These are phyloP conservation scores for Gorsachius goisagi DNA, from an alignment of 2,113 vertebrate species.

Conservation along the genomic window DNA sequence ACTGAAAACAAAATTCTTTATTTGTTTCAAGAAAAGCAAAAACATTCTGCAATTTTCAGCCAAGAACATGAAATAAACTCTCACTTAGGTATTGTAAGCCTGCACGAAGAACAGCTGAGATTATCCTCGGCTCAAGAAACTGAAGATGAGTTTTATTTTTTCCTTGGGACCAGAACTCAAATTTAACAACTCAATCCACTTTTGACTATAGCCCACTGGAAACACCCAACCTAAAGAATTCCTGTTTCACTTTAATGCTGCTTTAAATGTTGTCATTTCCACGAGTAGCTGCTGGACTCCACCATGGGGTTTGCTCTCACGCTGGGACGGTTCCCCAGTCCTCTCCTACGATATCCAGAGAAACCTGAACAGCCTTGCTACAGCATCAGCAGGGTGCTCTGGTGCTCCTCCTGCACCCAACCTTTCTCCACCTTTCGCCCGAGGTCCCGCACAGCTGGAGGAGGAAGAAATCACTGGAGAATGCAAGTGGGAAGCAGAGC, in stretches of 20 bases:
- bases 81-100: not conserved
- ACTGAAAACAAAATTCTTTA: not conserved
- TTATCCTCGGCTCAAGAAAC: not conserved
- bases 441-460: not conserved
- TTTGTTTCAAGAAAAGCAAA: not conserved
- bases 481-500: not conserved
- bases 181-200: not conserved
- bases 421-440: not conserved
- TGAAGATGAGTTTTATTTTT: not conserved
- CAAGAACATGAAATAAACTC: not conserved
- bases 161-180: not conserved
- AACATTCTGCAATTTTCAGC: not conserved
- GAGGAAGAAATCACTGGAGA: not conserved
- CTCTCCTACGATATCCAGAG: not conserved
- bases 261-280: not conserved
- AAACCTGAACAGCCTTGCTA: not conserved
- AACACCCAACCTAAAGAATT: not conserved
- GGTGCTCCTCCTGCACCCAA: not conserved
- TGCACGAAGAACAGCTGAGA: not conserved
- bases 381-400: not conserved
- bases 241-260: not conserved
- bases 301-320: rapidly evolving
- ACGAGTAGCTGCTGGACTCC: not conserved
- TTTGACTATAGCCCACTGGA: not conserved
- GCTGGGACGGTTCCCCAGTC: rapidly evolving